Evolutionary conservation across 2,888 invertebrate species (phyloP).

Genomic region (Phragmatobia fuliginosa): DNA sequence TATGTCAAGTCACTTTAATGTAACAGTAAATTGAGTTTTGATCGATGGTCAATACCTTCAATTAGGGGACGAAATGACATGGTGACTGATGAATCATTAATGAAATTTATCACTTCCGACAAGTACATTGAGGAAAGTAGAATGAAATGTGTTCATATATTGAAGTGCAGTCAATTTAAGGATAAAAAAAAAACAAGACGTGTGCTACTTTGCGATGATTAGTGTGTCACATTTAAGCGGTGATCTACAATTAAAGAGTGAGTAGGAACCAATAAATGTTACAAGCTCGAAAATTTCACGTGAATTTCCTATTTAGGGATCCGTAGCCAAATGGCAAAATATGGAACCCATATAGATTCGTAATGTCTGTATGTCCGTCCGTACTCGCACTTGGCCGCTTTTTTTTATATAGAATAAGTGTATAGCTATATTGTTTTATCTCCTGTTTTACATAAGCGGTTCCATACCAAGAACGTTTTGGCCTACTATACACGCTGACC

Average conservation of each 20-base stretch:
- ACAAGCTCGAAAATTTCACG: no score
- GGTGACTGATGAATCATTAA: slow-evolving; percentile 36
- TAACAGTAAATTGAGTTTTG: slow-evolving; percentile 44
- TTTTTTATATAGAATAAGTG: no score
- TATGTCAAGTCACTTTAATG: slow-evolving; percentile 28
- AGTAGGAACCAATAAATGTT: background rate
- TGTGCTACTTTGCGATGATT: background rate
- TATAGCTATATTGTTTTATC: no score
- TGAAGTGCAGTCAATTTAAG: background rate
- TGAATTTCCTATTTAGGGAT: no score
- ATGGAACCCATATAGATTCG: no score
- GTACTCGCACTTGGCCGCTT: no score
- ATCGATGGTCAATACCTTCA: slow-evolving; percentile 36
- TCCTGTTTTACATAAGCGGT: no score
- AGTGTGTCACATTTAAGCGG: no score
- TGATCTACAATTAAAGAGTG: background rate
- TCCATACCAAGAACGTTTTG: no score
- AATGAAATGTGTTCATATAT: background rate
- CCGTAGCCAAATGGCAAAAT: no score
- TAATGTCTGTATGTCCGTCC: no score
- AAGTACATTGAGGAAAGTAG: background rate
- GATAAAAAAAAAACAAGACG: background rate
- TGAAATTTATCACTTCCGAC: slow-evolving; percentile 27
- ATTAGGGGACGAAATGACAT: slow-evolving; percentile 29
- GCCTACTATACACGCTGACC: no score